Base-by-base conservation (phyloP, 2,888 invertebrate species). In the Incurvaria masculella region DNA sequence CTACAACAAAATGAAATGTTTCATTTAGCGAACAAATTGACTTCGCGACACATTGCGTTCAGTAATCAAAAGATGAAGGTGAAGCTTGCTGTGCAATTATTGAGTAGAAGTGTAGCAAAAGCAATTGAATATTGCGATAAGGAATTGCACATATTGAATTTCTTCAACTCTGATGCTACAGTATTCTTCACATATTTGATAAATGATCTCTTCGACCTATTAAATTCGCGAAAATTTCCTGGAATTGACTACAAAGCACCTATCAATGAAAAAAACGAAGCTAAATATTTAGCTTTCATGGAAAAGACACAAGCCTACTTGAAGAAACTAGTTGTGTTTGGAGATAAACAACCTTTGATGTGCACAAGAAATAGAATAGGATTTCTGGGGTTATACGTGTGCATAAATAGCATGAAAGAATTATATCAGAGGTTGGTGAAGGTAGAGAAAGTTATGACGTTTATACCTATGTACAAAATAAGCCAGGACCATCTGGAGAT, bases 11-110 rank as follows among this genome's bases (percentile, higher is more conserved):
- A 48, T 33, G 45, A 51, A 49, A 50, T 50, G 2, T 40, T 56
- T 10, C 39, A 55, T n/a, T 5, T 55, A 10, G 55, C 52, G 0
- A 56, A 57, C 27, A 50, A 52, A 21, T 27, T 58, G 16, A 53
- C 53, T 8, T 19, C 41, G n/a, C 48, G 40, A 43, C 53, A 57
- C 47, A 27, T 57, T 5, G 8, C 21, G 4, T 57, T 59, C 49
- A 46, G 49, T 27, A 57, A 59, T 17, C 8, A 45, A 5, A 53
- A 52, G 8, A 56, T 55, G 53, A 55, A 57, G 11, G 57, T 56
- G 0, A 57, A 56, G 45, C 27, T 58, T 11, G 58, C 56, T 0
- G 39, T 49, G 1, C 55, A 58, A 43, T 23, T 54, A 4, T 44
- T 56, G 14, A 56, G 56, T 43, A 52, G 46, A 8, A 56, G 55